Conservation (phyloP, 2,888 invertebrate species). For the Nasonia oneida region DNA sequence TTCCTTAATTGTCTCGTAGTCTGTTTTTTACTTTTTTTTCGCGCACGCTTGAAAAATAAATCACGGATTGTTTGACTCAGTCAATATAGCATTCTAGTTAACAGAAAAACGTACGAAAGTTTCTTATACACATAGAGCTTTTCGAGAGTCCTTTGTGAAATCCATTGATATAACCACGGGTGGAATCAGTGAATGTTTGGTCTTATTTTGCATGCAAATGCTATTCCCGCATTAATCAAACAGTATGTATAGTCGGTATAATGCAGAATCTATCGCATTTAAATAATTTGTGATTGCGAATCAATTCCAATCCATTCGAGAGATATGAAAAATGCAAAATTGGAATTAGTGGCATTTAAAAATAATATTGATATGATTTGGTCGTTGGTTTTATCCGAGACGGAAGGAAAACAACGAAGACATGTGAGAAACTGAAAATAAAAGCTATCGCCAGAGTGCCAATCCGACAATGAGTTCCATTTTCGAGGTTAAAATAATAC, state of each 20-base stretch:
- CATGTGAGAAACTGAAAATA: background rate
- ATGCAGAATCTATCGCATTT: background rate
- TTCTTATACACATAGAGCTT: background rate
- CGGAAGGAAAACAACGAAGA: background rate
- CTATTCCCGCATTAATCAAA: background rate
- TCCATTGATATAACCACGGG: background rate
- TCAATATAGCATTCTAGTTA: background rate
- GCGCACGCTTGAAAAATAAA: no score
- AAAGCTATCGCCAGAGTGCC: background rate
- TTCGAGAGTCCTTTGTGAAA: background rate
- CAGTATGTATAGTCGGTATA: background rate
- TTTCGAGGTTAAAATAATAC: background rate
- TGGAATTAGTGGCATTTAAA: no score
- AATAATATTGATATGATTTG: no score
- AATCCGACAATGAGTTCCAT: background rate
- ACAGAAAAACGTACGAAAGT: background rate
- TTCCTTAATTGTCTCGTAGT: background rate
- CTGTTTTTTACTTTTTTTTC: background rate
- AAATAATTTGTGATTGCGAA: background rate
- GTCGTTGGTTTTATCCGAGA: no score
- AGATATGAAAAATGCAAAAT: no score
- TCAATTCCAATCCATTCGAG: background rate
- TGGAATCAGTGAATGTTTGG: conserved; percentile 7
- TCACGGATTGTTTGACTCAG: background rate
- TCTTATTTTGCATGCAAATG: conserved; percentile 11